Evolutionary conservation across 2,888 invertebrate species (phyloP).

Genomic region (Meloe dianella): DNA sequence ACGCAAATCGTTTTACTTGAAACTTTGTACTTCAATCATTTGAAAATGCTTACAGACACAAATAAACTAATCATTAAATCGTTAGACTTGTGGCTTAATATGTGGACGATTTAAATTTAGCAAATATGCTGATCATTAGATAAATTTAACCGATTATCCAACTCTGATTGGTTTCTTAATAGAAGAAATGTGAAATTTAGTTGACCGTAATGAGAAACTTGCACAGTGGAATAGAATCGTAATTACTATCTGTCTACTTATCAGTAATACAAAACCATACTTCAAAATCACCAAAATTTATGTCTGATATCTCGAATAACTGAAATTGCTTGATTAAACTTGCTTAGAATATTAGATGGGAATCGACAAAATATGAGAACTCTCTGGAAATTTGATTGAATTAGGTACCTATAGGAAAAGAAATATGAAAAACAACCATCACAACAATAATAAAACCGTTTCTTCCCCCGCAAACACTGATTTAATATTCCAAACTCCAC

Average conservation of each 20-base stretch:
- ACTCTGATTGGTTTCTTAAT: not conserved
- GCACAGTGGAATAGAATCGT: not conserved
- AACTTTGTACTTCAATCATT: slow-evolving; percentile 27
- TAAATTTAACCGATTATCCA: slow-evolving; percentile 8
- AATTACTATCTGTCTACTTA: not conserved
- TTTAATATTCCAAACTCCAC: not conserved
- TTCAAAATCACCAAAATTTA: not conserved
- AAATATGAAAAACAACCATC: not conserved
- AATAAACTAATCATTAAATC: no score
- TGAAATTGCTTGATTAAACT: not conserved
- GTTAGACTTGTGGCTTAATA: not conserved
- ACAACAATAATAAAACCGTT: not conserved
- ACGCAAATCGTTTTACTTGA: slow-evolving; percentile 36
- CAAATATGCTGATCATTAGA: slow-evolving; percentile 8
- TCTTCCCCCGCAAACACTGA: not conserved
- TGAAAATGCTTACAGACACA: slow-evolving; percentile 11
- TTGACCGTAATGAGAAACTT: not conserved
- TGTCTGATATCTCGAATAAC: slow-evolving; percentile 1
- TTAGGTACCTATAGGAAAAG: not conserved
- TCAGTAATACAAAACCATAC: not conserved
- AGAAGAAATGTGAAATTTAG: not conserved
- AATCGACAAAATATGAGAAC: not conserved
- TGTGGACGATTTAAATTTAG: not conserved
- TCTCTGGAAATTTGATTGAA: not conserved
- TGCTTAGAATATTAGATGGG: not conserved